Base-by-base conservation (phyloP, 2,113 vertebrate species). In the Callopanchax toddi region DNA sequence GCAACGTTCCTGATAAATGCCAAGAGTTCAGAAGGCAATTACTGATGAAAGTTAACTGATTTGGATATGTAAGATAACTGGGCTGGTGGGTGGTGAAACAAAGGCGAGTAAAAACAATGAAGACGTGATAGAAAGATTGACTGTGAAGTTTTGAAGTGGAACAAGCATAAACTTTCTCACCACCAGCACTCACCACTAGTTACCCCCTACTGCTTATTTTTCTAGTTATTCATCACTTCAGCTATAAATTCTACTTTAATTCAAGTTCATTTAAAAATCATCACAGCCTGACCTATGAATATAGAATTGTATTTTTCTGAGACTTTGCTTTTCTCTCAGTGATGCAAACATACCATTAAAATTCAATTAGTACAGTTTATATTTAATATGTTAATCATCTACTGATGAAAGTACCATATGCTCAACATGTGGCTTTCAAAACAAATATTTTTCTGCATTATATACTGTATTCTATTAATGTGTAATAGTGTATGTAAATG, bases 21-120 rank as follows among this genome's bases (percentile, higher is more conserved):
- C 69, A 77, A 67, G 40, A 83, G 86, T 85, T 86, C 60, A 75
- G 51, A 32, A 83, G 80, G 83, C 85, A 86, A 74, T 90, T 82
- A 83, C 59, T 81, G 75, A 78, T 42, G 22, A 50, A 61, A 67
- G 61, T 80, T 90, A 88, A 89, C 89, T 83, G 68, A 81, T 81
- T 80, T 88, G 80, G 54, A 63, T 68, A 52, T 86, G 77, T 87
- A 23, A 5, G 69, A 85, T 80, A 40, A 62, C 42, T 78, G 1
- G 18, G 20, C 61, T 44, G 62, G 67, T 72, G 23, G 51, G 25
- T 61, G 46, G 37, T 39, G 61, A 42, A 34, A 43, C 13, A 1
- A 11, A 52, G 51, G 25, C 32, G 46, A 15, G 29, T 9, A 32
- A 1, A 13, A 56, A n/a, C 55, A 65, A 63, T 45, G 9, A 10